These are phyloP conservation scores for Sardina pilchardus DNA, from an alignment of 2,113 vertebrate genomes.

Conservation along the genomic window DNA sequence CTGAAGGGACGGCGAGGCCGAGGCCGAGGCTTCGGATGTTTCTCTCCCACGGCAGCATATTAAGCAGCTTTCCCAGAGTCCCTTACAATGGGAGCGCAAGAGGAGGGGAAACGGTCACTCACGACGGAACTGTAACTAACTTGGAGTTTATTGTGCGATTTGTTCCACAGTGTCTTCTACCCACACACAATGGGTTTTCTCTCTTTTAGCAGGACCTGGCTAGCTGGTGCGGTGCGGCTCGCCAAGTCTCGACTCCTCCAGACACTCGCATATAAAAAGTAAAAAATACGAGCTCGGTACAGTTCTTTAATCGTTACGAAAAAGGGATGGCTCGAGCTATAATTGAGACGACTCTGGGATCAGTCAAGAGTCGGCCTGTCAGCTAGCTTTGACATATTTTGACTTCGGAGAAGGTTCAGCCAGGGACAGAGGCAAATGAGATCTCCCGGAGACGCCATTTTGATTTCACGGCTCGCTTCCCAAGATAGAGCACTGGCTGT, in stretches of 20 bases:
- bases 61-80: conserved; percentile 38
- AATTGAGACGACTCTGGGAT: conserved; percentile 1
- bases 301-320: not conserved
- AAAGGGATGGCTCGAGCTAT: not conserved
- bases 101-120: conserved; percentile 22
- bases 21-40: not conserved
- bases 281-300: not conserved
- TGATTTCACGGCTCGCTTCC: conserved; percentile 1
- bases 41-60: conserved; percentile 35
- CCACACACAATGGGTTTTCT: conserved; percentile 40
- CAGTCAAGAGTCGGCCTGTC: not conserved
- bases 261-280: not conserved
- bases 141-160: conserved; percentile 43
- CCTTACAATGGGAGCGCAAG: conserved; percentile 12
- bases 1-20: not conserved
- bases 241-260: not conserved
- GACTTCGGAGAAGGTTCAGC: not conserved
- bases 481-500: not conserved
- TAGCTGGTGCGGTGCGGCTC: not conserved
- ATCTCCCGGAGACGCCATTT: not conserved
- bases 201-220: conserved; percentile 30
- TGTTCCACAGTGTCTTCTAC: conserved; percentile 40
- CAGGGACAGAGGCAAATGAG: not conserved
- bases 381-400: not conserved
- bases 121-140: conserved; percentile 42